Evolutionary conservation across 2,113 vertebrate genomes (phyloP), one percentile per base, ranked within the genome.

Genomic region (Gadus chalcogrammus): DNA sequence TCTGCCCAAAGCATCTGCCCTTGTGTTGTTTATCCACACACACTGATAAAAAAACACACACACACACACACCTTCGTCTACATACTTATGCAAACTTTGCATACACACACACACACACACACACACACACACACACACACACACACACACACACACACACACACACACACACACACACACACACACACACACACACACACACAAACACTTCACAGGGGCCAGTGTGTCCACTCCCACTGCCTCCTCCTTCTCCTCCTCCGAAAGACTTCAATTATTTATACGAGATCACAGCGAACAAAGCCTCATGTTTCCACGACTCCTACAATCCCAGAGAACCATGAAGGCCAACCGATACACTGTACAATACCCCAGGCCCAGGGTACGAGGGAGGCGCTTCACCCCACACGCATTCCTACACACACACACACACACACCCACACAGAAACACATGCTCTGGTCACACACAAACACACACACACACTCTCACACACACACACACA

Each of bases 251-350:
- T 80, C 72, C 71, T 48, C 42, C 42, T 48, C 75, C 67, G 73
- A 86, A 79, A 79, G 80, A 76, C 69, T 74, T 91, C 70, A 90
- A 90, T 90, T 90, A 93, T 92, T 88, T 82, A 93, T 85, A 70
- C 81, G 73, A 77, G 79, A 84, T 85, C 84, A 75, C 75, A 69
- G 81, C 74, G 84, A 77, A 87, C 86, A 84, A 81, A 81, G 84
- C 76, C 61, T 88, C 87, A 35, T 74, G 79, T 90, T 88, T 90
- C 86, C 83, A 58, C 55, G 22, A 82, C 70, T 83, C 86, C 74
- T 76, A 85, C 80, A 83, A 85, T 73, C 53, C 79, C 52, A 82
- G 73, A 85, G 84, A 85, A 81, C 83, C 64, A 42, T 17, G 66
- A 72, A 52, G 8, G 35, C 79, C 87, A 90, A 76, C 70, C 70